These are phyloP conservation scores for Lottia scabra DNA, from an alignment of 2,888 invertebrate genomes.

Conservation along the genomic window DNA sequence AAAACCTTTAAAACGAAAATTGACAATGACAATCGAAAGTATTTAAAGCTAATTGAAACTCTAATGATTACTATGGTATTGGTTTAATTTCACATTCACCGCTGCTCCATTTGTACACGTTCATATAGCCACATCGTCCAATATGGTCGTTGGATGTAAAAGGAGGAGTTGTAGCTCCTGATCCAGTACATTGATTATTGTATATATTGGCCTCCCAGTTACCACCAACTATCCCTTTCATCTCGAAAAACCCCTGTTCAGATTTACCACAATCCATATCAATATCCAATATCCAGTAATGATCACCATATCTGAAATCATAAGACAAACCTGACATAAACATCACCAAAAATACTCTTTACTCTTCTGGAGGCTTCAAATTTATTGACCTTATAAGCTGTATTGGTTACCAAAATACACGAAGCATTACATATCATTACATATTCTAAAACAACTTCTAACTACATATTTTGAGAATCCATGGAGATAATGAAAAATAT, in stretches of 20 bases:
- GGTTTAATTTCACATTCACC: slow-evolving; percentile 45
- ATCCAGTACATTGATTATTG: slow-evolving; percentile 54
- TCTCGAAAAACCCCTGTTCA: slow-evolving; percentile 69
- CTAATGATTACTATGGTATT: not conserved
- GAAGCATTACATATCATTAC: too few species aligned
- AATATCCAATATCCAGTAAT: slow-evolving; percentile 70
- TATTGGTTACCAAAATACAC: too few species aligned
- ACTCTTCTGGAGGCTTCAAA: too few species aligned
- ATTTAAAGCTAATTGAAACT: too few species aligned
- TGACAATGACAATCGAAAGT: too few species aligned
- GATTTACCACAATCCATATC: slow-evolving; percentile 69
- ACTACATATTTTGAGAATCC: too few species aligned
- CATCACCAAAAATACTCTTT: too few species aligned
- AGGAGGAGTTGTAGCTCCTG: slow-evolving; percentile 37
- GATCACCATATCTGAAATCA: slow-evolving; percentile 61
- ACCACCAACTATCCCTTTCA: slow-evolving; percentile 63
- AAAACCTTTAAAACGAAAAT: too few species aligned
- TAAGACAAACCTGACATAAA: too few species aligned
- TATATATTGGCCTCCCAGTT: slow-evolving; percentile 67
- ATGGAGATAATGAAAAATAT: not conserved
- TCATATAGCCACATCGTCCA: slow-evolving; percentile 68
- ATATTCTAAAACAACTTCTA: too few species aligned
- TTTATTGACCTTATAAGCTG: too few species aligned
- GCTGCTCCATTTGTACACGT: slow-evolving; percentile 64
- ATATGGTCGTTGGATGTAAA: slow-evolving; percentile 64